Evolutionary conservation across 2,888 invertebrate species (phyloP), one percentile per base, ranked within the genome.

Genomic region (Drosophila subquinaria): DNA sequence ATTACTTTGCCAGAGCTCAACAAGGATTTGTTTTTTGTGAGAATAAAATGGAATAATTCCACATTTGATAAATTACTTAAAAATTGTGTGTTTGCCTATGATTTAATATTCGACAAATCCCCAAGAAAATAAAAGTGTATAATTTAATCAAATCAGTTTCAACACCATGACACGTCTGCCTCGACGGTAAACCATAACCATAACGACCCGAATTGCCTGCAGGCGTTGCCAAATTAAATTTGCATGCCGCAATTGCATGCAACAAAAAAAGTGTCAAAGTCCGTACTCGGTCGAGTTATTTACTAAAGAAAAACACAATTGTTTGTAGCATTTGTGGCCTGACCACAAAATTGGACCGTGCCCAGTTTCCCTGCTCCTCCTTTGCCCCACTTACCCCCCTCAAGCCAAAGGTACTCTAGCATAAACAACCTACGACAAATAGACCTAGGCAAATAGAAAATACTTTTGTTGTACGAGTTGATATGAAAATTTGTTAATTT

Each of bases 221-320:
- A 72, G 84, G 84, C 89, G 17, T 62, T 79, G 79, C 57, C 63
- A 84, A 84, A 85, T 89, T 89, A 74, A 85, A 85, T 87, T 84
- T 89, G 71, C 89, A 89, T 84, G 89, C 89, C 88, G 88, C 84
- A 83, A 80, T 80, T 67, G 72, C 65, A 57, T 78, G 69, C 68
- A 70, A 70, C 69, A 51, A 75, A 76, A 76, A 76, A 81, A 89
- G 85, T 89, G 89, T 79, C 89, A 85, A 89, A 83, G 79, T 74
- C 72, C 71, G 64, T 66, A 66, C 30, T 47, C 33, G 45, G 47
- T 62, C 59, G 73, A 62, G 75, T 79, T 84, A 84, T 84, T 84
- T 84, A 84, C 84, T 89, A 89, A 89, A 81, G 89, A 89, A 87
- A 73, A 84, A 87, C 85, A 79, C 85, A 84, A 87, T 89, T 89